Base-by-base conservation (phyloP, 2,113 vertebrate species). In the Callorhinus ursinus region DNA sequence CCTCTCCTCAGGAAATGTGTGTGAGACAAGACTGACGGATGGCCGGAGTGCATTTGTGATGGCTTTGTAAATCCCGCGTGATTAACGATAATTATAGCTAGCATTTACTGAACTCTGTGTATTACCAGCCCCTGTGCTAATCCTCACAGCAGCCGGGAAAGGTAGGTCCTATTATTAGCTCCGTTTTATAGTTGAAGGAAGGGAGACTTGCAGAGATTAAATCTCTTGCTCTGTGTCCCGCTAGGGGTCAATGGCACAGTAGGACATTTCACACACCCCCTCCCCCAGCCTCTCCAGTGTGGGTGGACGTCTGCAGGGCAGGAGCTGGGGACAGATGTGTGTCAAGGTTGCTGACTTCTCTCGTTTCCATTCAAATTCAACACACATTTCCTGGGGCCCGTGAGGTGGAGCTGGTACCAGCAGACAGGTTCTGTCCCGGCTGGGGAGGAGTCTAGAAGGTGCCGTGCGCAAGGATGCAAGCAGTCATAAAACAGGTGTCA, bases 81-180 rank as follows among this genome's bases (percentile, higher is more conserved):
- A 79, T 96, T 93, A 97, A 11, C n/a, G 26, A 24, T 72, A 55
- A 93, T 74, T 88, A 86, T n/a, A 24, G 86, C 85, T 10, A 28
- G 81, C 24, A 57, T 72, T 88, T 71, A 74, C 95, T 71, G 96
- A 92, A 53, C 92, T 21, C 79, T 31, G 65, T 1, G 81, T 80
- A 14, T 59, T 49, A 33, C 83, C 85, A 85, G 81, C 67, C 86
- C 88, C 94, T 1, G 92, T 15, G 97, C 92, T 97, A 92, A 97
- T 94, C 95, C n/a, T 33, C 39, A 1, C 42, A 16, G 59, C 13
- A 22, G 36, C 46, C 42, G 10, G 22, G 92, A 85, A 79, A 89
- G 92, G 82, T 7, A 4, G 49, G 53, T 4, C 93, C 96, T 94
- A 77, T 93, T 94, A 65, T 96, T 93, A 98, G 96, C 96, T 59